A percentile compares a stretch with the other conserved stretches of the same genome.
Evolutionary conservation across 2,797 vertebrate genomes (phyloP).

Genomic region (Helostoma temminkii): DNA sequence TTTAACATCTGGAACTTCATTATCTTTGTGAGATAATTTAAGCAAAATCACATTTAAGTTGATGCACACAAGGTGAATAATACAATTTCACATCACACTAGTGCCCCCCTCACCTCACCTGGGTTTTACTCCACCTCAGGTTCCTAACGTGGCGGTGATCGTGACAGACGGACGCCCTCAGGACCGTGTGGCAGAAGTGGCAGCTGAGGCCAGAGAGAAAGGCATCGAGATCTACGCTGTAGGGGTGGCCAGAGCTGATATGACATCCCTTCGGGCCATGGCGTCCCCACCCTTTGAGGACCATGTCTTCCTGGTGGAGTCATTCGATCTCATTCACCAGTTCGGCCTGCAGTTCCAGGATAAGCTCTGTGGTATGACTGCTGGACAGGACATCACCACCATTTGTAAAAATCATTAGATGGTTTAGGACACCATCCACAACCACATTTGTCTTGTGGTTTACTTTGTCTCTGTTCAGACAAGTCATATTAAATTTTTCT

Average conservation of each 20-base stretch:
- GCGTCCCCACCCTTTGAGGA: slow-evolving; percentile 93
- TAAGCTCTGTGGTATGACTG: slow-evolving; percentile 85
- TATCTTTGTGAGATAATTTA: too few species aligned
- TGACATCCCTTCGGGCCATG: slow-evolving; percentile 95
- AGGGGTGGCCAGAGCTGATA: slow-evolving; percentile 95
- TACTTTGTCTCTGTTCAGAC: too few species aligned
- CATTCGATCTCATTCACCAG: slow-evolving; percentile 95
- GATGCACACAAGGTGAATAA: too few species aligned
- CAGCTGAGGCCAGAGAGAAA: slow-evolving; percentile 88
- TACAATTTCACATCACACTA: too few species aligned
- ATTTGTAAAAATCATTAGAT: too few species aligned
- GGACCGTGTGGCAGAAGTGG: slow-evolving; percentile 95
- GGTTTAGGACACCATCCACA: too few species aligned
- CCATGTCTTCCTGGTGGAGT: slow-evolving; percentile 96
- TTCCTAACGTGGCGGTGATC: slow-evolving; percentile 90
- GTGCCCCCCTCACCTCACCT: neutral
- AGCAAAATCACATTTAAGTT: too few species aligned
- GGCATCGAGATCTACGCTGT: slow-evolving; percentile 96
- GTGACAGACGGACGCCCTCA: slow-evolving; percentile 97
- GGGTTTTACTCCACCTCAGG: slow-evolving; percentile 30
- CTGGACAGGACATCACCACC: neutral
- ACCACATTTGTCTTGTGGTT: too few species aligned
- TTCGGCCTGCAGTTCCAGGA: slow-evolving; percentile 95
- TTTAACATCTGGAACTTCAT: too few species aligned
- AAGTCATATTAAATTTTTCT: too few species aligned